These are phyloP conservation scores for Ridgeia piscesae DNA, from an alignment of 1,140 invertebrate genomes.

Conservation along the genomic window DNA sequence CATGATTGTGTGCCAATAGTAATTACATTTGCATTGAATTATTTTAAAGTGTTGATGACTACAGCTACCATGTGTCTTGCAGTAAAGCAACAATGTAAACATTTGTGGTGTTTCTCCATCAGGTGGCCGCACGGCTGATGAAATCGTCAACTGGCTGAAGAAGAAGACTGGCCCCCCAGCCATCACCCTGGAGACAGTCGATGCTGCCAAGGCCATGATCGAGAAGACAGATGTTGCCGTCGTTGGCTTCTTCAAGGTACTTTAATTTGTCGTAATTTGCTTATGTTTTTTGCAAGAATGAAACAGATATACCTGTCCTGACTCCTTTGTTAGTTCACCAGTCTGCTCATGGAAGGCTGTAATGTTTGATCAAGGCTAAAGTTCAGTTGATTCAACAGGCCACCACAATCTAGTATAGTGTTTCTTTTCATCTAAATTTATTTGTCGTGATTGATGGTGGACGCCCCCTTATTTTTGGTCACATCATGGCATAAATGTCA, in stretches of 20 bases:
- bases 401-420: not conserved
- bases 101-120: conserved; percentile 25
- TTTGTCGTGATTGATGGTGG: not conserved
- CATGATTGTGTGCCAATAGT: too few relatives aligned
- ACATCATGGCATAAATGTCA: not conserved
- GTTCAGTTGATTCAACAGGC: not conserved
- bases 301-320: too few relatives aligned
- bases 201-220: conserved; percentile 82
- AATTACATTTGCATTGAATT: not conserved
- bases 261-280: not conserved
- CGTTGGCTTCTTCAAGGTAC: conserved; percentile 89
- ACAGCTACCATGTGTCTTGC: not conserved
- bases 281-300: too few relatives aligned
- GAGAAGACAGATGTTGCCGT: conserved; percentile 78
- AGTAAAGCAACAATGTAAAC: not conserved
- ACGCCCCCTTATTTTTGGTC: not conserved
- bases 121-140: conserved; percentile 87
- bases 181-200: conserved; percentile 72
- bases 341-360: too few relatives aligned
- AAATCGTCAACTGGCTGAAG: conserved; percentile 90
- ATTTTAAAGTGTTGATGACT: not conserved
- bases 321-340: too few relatives aligned
- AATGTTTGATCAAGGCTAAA: not conserved
- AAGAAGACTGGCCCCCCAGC: conserved; percentile 95
- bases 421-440: not conserved